Percentiles rank a stretch among this genome's conserved stretches.
phyloP scores from a whole-genome alignment of 2,888 invertebrate genomes.

The Cancer borealis region DNA sequence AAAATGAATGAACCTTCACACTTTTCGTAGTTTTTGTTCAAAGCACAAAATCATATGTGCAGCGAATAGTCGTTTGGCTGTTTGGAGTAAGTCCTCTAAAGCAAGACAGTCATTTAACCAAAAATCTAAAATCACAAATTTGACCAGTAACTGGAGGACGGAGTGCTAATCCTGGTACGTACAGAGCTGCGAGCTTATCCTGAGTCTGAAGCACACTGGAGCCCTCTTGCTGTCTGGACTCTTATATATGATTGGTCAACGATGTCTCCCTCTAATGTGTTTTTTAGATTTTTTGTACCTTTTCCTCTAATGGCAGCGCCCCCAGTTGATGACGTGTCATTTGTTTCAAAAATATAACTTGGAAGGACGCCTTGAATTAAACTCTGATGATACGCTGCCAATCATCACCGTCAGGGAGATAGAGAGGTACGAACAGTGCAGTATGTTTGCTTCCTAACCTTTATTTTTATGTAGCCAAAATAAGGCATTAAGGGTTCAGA shows the following conservation, averaged over 20 bases:
- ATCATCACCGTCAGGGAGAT: neutral
- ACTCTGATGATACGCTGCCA: neutral
- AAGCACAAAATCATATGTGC: too few relatives aligned
- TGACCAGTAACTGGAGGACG: neutral
- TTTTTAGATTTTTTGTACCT: neutral
- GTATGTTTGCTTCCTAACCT: neutral
- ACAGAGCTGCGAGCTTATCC: conserved; percentile 56
- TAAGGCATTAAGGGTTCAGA: neutral
- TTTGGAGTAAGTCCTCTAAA: neutral
- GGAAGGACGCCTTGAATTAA: neutral
- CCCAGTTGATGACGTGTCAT: neutral
- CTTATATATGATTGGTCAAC: conserved; percentile 36
- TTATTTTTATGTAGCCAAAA: too few relatives aligned
- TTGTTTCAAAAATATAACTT: neutral
- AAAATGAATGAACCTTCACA: too few relatives aligned
- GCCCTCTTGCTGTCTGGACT: neutral
- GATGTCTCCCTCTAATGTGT: neutral
- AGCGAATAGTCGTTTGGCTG: too few relatives aligned
- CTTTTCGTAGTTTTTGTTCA: too few relatives aligned
- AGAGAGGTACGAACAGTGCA: neutral
- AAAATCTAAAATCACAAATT: neutral
- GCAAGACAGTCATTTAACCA: neutral
- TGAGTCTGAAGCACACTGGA: conserved; percentile 59
- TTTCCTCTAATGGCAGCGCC: neutral
- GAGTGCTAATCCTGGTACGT: neutral